These are phyloP conservation scores for Saturnia pavonia DNA, from an alignment of 2,888 invertebrate genomes.

Conservation along the genomic window DNA sequence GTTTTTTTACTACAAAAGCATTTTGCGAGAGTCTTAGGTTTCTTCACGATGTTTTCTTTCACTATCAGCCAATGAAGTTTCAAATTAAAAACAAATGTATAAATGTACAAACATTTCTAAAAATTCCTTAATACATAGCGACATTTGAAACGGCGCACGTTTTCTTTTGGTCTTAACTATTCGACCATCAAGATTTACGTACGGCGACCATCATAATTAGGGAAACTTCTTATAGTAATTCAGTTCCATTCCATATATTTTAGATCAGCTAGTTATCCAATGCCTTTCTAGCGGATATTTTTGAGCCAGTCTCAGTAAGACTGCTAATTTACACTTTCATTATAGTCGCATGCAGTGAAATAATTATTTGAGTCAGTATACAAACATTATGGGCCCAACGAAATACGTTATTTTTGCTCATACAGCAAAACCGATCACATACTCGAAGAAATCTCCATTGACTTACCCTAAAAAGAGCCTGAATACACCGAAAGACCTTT, in stretches of 20 bases:
- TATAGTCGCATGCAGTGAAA: neutral
- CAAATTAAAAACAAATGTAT: too few relatives aligned
- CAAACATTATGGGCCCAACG: neutral
- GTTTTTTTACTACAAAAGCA: too few relatives aligned
- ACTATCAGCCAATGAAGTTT: too few relatives aligned
- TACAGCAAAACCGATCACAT: neutral
- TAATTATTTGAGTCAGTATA: neutral
- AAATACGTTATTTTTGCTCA: neutral
- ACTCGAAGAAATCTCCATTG: conserved; percentile 3
- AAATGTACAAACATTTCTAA: too few relatives aligned
- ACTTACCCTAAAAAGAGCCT: conserved; percentile 7
- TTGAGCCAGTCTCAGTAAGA: neutral
- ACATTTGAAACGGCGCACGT: too few relatives aligned
- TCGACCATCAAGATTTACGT: too few relatives aligned
- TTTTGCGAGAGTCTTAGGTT: too few relatives aligned
- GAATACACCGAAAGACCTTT: conserved; percentile 23
- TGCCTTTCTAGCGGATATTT: neutral
- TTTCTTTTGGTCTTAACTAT: neutral
- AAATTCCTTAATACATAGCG: too few relatives aligned
- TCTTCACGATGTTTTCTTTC: too few relatives aligned
- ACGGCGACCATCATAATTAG: neutral
- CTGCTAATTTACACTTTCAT: neutral
- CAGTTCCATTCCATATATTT: neutral
- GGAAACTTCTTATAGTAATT: neutral
- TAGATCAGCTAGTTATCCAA: too few relatives aligned